Base-by-base conservation (phyloP, 1,140 invertebrate species). In the Aphidius ervi region DNA sequence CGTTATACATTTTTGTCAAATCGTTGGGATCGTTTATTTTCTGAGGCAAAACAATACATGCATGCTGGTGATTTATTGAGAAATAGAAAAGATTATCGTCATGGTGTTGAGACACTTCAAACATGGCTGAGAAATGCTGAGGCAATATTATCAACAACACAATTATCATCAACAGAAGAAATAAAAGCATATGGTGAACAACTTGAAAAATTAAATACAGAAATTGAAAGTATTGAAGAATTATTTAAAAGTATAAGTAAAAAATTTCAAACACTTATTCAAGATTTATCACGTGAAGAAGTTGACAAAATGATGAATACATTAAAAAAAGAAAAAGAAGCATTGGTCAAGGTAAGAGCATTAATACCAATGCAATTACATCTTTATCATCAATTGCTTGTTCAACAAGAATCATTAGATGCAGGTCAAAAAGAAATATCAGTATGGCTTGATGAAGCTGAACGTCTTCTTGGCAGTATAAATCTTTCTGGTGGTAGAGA, bases 351-450 rank as follows among this genome's bases (percentile, higher is more conserved):
- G 68, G 86, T 95, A 6, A 82, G 92, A 50, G 91, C 93, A 6
- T 82, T 87, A 58, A 87, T 94, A 53, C 91, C 92, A 0, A 84
- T 87, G 59, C 88, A 92, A 63, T 76, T 94, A 54, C 89, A 93
- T 70, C 78, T 90, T 9, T 89, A 89, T 71, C 86, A 92, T 66
- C 91, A 95, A 72, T 74, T 97, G 7, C 74, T 95, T 31, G 91
- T 94, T 0, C 93, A 97, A 70, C 90, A 95, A 69, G 92, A 95
- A 74, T 93, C 93, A 0, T 74, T 97, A 50, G 93, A 96, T 76
- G 85, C 85, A 20, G 94, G 94, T 0, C 88, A 95, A 68, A 84
- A 83, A 57, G 94, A 97, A 75, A 89, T 97, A 40, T 84, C 86
- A 56, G 76, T 81, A 4, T 98, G 95, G 95, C 72, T 97, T 10